phyloP scores from a whole-genome alignment of 2,797 vertebrate species.

The Gallinago nigripennis region DNA sequence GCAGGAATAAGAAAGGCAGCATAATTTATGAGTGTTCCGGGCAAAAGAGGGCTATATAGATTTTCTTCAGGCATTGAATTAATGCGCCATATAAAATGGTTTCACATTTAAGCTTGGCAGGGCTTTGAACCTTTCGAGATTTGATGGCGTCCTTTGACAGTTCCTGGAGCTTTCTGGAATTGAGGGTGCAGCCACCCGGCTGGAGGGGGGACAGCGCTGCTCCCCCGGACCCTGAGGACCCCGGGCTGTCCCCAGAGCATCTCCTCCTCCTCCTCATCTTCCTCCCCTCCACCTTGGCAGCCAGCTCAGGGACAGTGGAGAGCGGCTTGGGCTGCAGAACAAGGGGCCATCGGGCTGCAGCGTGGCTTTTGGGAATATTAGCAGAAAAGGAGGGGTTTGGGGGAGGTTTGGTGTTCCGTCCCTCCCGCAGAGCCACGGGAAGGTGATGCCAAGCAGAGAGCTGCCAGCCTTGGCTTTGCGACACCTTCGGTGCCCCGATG shows the following conservation, averaged over 20 bases:
- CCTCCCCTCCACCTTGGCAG: not conserved
- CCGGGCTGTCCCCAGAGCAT: not conserved
- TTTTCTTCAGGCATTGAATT: constrained; percentile 72
- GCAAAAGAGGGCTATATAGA: constrained; percentile 71
- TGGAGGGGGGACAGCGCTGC: rapidly evolving
- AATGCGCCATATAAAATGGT: constrained; percentile 68
- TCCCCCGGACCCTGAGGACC: not conserved
- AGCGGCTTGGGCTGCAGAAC: rapidly evolving
- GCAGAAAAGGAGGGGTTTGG: rapidly evolving
- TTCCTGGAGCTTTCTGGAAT: constrained; percentile 25
- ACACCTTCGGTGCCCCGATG: rapidly evolving
- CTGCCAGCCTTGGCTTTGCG: too few species aligned
- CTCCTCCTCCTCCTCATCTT: not conserved
- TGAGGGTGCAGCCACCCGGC: not conserved
- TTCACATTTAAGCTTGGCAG: constrained; percentile 72
- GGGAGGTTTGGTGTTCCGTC: rapidly evolving
- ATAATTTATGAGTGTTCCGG: constrained; percentile 77
- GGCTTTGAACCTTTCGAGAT: constrained; percentile 2
- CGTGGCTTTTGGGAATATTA: rapidly evolving
- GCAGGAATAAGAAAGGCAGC: constrained; percentile 46
- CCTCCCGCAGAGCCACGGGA: rapidly evolving
- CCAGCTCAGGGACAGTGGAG: not conserved
- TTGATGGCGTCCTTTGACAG: not conserved
- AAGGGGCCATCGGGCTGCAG: not conserved
- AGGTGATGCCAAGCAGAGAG: not conserved